These are phyloP conservation scores for Vollenhovia emeryi DNA, from an alignment of 1,140 invertebrate genomes.

Conservation along the genomic window DNA sequence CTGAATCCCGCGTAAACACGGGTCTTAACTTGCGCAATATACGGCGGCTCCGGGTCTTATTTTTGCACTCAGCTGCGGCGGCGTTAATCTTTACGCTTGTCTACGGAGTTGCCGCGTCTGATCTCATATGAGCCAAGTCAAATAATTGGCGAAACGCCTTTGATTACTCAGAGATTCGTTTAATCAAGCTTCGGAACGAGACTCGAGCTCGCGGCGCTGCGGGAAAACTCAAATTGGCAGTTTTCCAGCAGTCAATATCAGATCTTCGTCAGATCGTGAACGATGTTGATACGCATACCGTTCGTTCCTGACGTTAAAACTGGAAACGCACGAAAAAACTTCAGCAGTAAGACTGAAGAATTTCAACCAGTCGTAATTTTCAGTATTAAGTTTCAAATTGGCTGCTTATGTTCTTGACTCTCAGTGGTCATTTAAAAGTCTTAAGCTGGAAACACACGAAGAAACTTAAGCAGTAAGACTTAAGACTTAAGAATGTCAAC, in stretches of 20 bases:
- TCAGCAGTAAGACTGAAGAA: no score
- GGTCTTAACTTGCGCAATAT: conserved; percentile 1
- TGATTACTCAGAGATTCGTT: background rate
- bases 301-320: background rate
- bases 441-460: no score
- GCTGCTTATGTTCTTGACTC: no score
- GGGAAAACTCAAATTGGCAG: background rate
- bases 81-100: conserved; percentile 52
- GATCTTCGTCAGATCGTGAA: background rate
- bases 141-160: conserved; percentile 43
- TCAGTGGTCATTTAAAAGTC: no score
- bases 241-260: background rate
- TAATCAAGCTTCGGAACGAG: background rate
- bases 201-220: no score
- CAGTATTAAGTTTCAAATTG: no score
- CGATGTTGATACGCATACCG: background rate
- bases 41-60: conserved; percentile 5
- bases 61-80: conserved; percentile 31
- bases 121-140: conserved; percentile 29
- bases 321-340: no score
- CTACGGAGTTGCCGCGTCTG: conserved; percentile 5
- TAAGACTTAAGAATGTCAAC: no score
- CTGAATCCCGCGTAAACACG: conserved; percentile 18
- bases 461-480: no score
- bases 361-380: no score